Evolutionary conservation across 1,140 invertebrate genomes (phyloP), one percentile per base, ranked within the genome.

Genomic region (Nebria ingens): DNA sequence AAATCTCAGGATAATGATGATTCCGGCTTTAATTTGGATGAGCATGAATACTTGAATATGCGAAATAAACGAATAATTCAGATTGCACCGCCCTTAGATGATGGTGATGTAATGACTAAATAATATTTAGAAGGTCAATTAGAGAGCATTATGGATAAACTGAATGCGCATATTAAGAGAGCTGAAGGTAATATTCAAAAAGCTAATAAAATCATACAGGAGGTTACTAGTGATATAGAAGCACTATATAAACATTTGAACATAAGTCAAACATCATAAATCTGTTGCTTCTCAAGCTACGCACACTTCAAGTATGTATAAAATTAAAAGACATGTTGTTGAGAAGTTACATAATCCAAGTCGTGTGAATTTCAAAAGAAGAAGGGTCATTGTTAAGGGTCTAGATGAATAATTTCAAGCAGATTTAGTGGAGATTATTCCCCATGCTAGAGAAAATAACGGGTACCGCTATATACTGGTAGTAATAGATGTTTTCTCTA

Each of bases 401-500:
- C 40, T 62, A 25, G 55, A 63, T 55, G 62, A 62, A 55, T 29
- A 62, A 38, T 65, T 57, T 58, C 58, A 65, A 61, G 54, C 51
- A 1, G 62, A 65, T 62, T 60, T 65, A 50, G 57, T 49, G 15
- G 58, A 64, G 50, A 55, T 61, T 21, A 15, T 23, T 13, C 6
- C 21, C 15, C 63, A 59, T 57, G 19, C 49, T 3, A 54, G n/a
- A 6, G 42, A 62, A 15, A 68, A 71, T 63, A 56, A 60, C 29
- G 62, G 63, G 9, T 61, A 55, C 55, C 52, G 54, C 19, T 70
- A 64, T 57, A 61, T 69, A 34, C 57, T 69, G 42, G 56, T 59
- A 12, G 62, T 68, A 13, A 69, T 68, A 22, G 64, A 68, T 62
- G 58, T 60, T 49, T 70, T 69, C 57, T 65, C 64, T 1, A 70